phyloP scores from a whole-genome alignment of 2,113 vertebrate genomes.

The Phaethon lepturus region DNA sequence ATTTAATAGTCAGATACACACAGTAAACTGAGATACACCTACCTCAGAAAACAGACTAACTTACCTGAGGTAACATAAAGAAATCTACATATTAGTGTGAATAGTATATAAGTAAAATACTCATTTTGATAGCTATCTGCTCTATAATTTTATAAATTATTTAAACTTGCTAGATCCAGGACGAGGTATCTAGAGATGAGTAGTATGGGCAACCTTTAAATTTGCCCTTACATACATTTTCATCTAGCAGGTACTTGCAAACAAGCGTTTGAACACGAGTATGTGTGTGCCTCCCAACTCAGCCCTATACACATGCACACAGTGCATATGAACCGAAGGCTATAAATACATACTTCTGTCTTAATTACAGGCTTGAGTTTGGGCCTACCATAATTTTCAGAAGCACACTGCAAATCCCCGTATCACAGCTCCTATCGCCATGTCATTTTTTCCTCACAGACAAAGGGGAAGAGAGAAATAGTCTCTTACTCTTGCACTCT shows the following conservation, averaged over 20 bases:
- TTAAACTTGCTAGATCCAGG: background rate
- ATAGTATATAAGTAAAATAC: background rate
- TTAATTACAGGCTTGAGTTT: background rate
- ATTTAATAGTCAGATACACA: background rate
- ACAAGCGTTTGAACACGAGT: background rate
- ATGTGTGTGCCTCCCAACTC: background rate
- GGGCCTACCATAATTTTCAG: background rate
- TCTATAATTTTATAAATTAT: background rate
- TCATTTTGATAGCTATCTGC: background rate
- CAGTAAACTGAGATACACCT: background rate
- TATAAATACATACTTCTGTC: background rate
- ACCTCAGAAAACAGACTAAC: background rate
- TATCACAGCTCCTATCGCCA: background rate
- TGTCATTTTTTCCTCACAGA: background rate
- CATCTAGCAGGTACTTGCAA: background rate
- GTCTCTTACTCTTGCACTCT: background rate
- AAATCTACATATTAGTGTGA: background rate
- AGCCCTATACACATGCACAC: background rate
- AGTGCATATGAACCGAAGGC: background rate
- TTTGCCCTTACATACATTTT: background rate
- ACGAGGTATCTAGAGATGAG: background rate
- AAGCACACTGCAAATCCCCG: background rate
- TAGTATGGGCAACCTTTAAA: background rate
- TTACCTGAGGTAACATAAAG: background rate
- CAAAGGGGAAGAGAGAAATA: background rate